Percentiles rank a stretch among this genome's conserved stretches.
Conservation (phyloP, 2,888 invertebrate species). For the Desoria tigrina region DNA sequence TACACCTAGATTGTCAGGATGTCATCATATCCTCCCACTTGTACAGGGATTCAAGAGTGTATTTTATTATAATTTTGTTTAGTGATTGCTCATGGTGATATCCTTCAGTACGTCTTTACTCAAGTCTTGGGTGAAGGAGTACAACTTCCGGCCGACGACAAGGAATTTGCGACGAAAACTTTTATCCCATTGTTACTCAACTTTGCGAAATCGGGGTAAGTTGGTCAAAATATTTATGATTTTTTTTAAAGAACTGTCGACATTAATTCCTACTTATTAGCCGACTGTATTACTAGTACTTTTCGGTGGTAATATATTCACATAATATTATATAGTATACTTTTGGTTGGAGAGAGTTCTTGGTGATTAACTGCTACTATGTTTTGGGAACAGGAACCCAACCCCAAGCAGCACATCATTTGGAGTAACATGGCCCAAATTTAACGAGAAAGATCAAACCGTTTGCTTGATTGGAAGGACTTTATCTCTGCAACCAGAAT, state of each 20-base stretch:
- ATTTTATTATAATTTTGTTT: constrained; percentile 14
- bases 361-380: neutral
- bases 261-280: too few relatives aligned
- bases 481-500: constrained; percentile 46
- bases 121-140: constrained; percentile 52
- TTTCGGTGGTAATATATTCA: too few relatives aligned
- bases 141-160: constrained; percentile 50
- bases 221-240: constrained; percentile 1
- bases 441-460: constrained; percentile 44
- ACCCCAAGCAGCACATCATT: constrained; percentile 42
- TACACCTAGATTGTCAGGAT: too few relatives aligned
- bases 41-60: neutral
- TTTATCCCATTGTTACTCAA: constrained; percentile 53
- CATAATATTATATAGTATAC: too few relatives aligned
- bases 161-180: constrained; percentile 51
- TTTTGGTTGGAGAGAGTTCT: too few relatives aligned
- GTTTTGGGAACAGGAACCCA: constrained; percentile 38
- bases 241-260: too few relatives aligned
- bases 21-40: too few relatives aligned
- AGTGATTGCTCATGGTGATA: constrained; percentile 54
- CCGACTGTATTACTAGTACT: too few relatives aligned
- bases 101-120: constrained; percentile 54
- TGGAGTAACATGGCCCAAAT: constrained; percentile 51
- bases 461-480: constrained; percentile 46
- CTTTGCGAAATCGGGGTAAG: constrained; percentile 53